Conservation (phyloP, 1,140 invertebrate genomes). For the Gerris buenoi region DNA sequence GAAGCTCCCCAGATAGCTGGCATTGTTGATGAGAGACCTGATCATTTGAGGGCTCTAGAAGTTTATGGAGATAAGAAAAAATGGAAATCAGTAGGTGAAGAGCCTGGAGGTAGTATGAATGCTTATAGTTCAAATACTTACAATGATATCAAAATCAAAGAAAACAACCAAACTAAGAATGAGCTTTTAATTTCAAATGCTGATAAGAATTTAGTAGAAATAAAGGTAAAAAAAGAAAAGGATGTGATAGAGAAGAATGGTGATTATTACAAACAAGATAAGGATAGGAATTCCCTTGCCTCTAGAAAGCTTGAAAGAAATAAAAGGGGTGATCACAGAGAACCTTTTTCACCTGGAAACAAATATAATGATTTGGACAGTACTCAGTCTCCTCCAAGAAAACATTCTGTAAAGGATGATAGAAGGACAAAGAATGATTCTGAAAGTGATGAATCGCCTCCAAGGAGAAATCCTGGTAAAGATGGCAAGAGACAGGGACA, state of each 20-base stretch:
- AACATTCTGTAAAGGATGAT: not conserved
- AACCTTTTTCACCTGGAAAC: too few species aligned
- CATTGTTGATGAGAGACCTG: slow-evolving; percentile 70
- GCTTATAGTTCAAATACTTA: too few species aligned
- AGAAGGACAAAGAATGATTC: slow-evolving; percentile 20
- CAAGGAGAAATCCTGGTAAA: slow-evolving; percentile 28
- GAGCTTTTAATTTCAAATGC: not conserved
- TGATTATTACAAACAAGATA: too few species aligned
- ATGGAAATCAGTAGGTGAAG: slow-evolving; percentile 50
- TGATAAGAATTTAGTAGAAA: slow-evolving; percentile 8
- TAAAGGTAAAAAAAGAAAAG: not conserved
- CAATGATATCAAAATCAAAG: too few species aligned
- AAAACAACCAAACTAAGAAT: slow-evolving; percentile 1
- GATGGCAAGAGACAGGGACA: slow-evolving; percentile 16
- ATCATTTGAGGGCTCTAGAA: slow-evolving; percentile 46
- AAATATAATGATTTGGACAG: slow-evolving; percentile 24
- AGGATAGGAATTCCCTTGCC: too few species aligned
- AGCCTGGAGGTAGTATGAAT: too few species aligned
- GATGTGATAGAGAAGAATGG: too few species aligned
- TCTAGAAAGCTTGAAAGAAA: too few species aligned
- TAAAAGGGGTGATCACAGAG: too few species aligned
- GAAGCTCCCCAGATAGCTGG: slow-evolving; percentile 82
- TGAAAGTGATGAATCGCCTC: slow-evolving; percentile 14
- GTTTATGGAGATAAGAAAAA: slow-evolving; percentile 42
- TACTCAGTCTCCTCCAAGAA: slow-evolving; percentile 25